Base-by-base conservation (phyloP, 2,797 vertebrate genomes). In the Miichthys miiuy region DNA sequence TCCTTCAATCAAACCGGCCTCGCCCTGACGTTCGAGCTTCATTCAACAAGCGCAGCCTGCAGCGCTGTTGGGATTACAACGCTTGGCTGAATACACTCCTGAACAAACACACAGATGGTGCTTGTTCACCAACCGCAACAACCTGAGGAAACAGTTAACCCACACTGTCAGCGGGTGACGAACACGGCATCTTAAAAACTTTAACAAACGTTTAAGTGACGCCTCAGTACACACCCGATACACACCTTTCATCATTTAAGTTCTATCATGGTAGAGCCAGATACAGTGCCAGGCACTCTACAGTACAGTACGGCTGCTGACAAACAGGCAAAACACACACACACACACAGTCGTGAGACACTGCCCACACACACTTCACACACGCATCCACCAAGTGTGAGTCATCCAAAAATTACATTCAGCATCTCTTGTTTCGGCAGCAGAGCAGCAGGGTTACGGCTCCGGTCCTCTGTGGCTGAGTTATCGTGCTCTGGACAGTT, bases 81-180 rank as follows among this genome's bases (percentile, higher is more conserved):
- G 13, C 80, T 52, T 2, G 62, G 80, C 82, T 79, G 58, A 81
- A 86, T 6, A 54, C 46, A 41, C 70, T 76, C 50, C 74, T 48
- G 46, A 73, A 57, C 77, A 89, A 80, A 86, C 88, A 82, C 2
- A 50, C 91, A 92, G 82, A 87, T 82, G 86, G 70, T 72, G 81
- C 85, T 88, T 83, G 72, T 75, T 87, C 77, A 88, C 63, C 77
- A 71, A 58, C 73, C 64, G 72, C 76, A 86, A 82, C 82, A 88
- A 88, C 84, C 79, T 48, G 79, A 81, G 84, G 87, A 77, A 50
- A 73, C 57, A 7, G 30, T 58, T 79, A 47, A 64, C 57, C 67
- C 82, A 72, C 55, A 76, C 0, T 6, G 50, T 34, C 84, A 34
- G 64, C 0, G 25, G 54, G 52, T 0, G 41, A 21, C 63, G 0